Percentiles rank a stretch among this genome's conserved stretches.
These are phyloP conservation scores for Macrocentrus cingulum DNA, from an alignment of 1,140 invertebrate species.

Conservation along the genomic window DNA sequence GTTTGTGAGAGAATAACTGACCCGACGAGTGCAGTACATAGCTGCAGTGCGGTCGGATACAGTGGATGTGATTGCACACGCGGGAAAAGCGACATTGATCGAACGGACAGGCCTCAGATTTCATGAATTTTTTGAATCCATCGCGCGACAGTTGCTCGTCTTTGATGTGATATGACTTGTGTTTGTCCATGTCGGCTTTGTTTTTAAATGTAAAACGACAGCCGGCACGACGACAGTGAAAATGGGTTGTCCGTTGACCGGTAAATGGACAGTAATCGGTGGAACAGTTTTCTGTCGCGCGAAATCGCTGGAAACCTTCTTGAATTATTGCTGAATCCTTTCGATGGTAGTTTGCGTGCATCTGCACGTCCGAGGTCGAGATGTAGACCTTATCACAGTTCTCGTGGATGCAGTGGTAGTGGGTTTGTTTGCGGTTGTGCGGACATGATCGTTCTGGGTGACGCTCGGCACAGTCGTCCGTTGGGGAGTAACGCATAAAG, in stretches of 20 bases:
- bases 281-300: slow-evolving; percentile 89
- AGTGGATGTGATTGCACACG: slow-evolving; percentile 98
- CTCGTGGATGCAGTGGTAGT: slow-evolving; percentile 96
- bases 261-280: slow-evolving; percentile 86
- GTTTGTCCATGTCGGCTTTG: slow-evolving; percentile 99
- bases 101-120: slow-evolving; percentile 91
- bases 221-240: slow-evolving; percentile 87
- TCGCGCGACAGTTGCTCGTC: slow-evolving; percentile 93
- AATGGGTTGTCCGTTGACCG: slow-evolving; percentile 96
- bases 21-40: slow-evolving; percentile 95
- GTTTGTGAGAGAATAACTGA: slow-evolving; percentile 96
- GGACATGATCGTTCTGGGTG: slow-evolving; percentile 73
- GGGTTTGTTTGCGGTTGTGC: slow-evolving; percentile 96
- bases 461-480: slow-evolving; percentile 85
- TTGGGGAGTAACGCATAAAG: slow-evolving; percentile 91
- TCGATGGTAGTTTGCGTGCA: slow-evolving; percentile 98
- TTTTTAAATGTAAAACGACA: slow-evolving; percentile 98
- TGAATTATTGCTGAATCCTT: slow-evolving; percentile 97
- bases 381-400: slow-evolving; percentile 98
- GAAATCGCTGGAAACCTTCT: slow-evolving; percentile 90
- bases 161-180: slow-evolving; percentile 98
- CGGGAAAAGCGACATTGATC: slow-evolving; percentile 89
- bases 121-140: slow-evolving; percentile 99
- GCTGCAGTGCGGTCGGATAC: slow-evolving; percentile 91
- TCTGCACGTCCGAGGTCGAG: slow-evolving; percentile 97